Evolutionary conservation across 2,888 invertebrate species (phyloP), one percentile per base, ranked within the genome.

Genomic region (Myopa tessellatipennis): DNA sequence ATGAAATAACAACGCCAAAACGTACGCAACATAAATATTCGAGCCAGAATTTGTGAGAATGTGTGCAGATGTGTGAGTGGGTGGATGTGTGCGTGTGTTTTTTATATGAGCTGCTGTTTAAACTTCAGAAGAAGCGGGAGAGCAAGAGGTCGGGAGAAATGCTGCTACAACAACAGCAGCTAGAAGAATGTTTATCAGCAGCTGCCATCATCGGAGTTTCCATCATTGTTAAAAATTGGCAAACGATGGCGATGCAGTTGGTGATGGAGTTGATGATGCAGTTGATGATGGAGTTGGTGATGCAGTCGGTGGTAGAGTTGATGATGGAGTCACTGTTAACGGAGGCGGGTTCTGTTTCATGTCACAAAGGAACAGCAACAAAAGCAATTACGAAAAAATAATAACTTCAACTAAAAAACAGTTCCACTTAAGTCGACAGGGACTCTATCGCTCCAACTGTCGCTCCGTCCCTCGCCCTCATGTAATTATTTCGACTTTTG

Each of bases 1-100:
- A 60, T 69, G 45, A 26, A 8, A 68, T 75, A 74, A 40, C 73
- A 18, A 55, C 70, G 71, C 38, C 71, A 72, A 77, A 77, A 67
- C 38, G 40, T 72, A 72, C 65, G 77, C 65, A 70, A 52, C 12
- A 61, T 18, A 65, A 72, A 71, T 45, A 58, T 26, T 26, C 26
- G 26, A 26, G 26, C 26, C 26, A 26, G 26, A 26, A 26, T 26
- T 26, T 26, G 1, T 26, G 26, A 26, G 26, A 26, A 45, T 45
- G 45, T 40, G 40, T 40, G n/a, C n/a, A n/a, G n/a, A n/a, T n/a
- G n/a, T 26, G 26, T 26, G 26, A 26, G 26, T 26, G 26, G 26
- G 26, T 26, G 26, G 26, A 14, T 4, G 12, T 26, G 26, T 26
- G 26, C 26, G 26, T 26, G 26, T 26, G 26, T 26, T 26, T 26